Base-by-base conservation (phyloP, 2,888 invertebrate genomes). In the Byasa hedistus region DNA sequence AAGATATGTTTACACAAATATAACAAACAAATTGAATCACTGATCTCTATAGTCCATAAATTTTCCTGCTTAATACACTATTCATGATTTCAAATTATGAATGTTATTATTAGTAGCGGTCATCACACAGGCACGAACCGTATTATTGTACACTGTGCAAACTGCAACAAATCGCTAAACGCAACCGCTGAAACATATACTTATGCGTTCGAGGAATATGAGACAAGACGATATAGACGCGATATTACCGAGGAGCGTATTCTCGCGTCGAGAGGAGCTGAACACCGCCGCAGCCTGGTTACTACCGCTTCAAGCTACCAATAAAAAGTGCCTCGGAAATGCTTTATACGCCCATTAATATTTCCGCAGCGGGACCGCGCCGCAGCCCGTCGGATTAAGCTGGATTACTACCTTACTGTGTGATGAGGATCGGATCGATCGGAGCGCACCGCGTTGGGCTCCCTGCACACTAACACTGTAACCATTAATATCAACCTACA, bases 381-480 rank as follows among this genome's bases (percentile, higher is more conserved):
- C 52, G 44, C 57, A 15, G 57, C 39, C 54, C 57, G 27, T 22
- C 44, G 58, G 62, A 61, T 62, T 36, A 17, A 59, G 58, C 61
- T 61, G 66, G 66, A 66, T 66, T 58, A 62, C 39, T 21, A 27
- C 44, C 62, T 54, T 39, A 27, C 22, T 22, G 54, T 55, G 36
- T 55, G 58, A 62, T 52, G 32, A 62, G n/a, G n/a, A n/a, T n/a
- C n/a, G 62, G 62, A 66, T 58, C 62, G 66, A 66, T 66, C 55
- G 24, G 48, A 17, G 23, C n/a, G 17, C 21, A 48, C 17, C 24
- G 24, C 54, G 21, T 62, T 66, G 54, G 62, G 62, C 23, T 52
- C 19, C 19, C 27, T 3, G 24, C 54, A 61, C n/a, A 27, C 52
- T 24, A 10, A 21, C 48, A 12, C n/a, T n/a, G n/a, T n/a, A n/a